Evolutionary conservation across 2,888 invertebrate genomes (phyloP).

Genomic region (Pinctada fucata): DNA sequence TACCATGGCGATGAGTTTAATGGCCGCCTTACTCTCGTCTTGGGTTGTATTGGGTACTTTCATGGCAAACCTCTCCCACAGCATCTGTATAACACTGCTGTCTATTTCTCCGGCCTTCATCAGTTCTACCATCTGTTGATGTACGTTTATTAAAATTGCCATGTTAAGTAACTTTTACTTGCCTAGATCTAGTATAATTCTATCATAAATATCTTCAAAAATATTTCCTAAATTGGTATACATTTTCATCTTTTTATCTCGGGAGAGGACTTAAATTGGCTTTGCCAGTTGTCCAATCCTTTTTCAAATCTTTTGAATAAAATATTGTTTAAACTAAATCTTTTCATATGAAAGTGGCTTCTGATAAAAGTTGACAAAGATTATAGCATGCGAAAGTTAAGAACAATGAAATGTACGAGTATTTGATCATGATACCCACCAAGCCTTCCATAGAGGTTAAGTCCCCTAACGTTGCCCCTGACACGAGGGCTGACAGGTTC

Average conservation of each 20-base stretch:
- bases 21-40: slow-evolving; percentile 85
- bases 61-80: slow-evolving; percentile 89
- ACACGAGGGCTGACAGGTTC: slow-evolving; percentile 81
- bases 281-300: too few species aligned
- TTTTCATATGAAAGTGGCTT: too few species aligned
- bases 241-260: too few species aligned
- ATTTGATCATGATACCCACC: slow-evolving; percentile 53
- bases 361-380: too few species aligned
- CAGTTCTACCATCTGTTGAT: slow-evolving; percentile 80
- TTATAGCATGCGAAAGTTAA: too few species aligned
- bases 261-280: too few species aligned
- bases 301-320: too few species aligned
- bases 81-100: slow-evolving; percentile 80
- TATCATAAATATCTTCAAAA: too few species aligned
- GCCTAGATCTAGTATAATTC: neutral
- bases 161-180: neutral
- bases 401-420: too few species aligned
- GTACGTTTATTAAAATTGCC: neutral
- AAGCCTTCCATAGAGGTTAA: slow-evolving; percentile 82
- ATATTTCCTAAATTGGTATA: too few species aligned
- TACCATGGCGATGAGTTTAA: slow-evolving; percentile 88
- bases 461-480: slow-evolving; percentile 81
- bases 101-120: slow-evolving; percentile 81
- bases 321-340: too few species aligned
- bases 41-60: slow-evolving; percentile 85